Conservation (phyloP, 1,140 invertebrate genomes). For the Heterodera carotae region DNA sequence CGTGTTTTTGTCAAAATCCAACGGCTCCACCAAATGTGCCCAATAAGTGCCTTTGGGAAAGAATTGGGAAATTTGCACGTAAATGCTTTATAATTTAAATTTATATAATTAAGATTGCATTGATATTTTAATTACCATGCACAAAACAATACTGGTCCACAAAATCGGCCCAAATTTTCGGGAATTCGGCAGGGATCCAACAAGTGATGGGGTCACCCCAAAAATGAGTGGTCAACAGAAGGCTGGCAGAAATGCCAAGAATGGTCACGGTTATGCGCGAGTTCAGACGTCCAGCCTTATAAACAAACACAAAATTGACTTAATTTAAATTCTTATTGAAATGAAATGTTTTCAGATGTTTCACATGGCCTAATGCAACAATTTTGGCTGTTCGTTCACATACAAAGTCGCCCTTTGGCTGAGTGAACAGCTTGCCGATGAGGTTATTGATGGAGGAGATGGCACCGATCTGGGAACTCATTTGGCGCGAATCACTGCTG, state of each 20-base stretch:
- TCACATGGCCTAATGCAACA: not conserved
- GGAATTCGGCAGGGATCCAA: constrained; percentile 65
- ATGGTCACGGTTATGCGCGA: constrained; percentile 59
- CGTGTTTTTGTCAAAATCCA: constrained; percentile 54
- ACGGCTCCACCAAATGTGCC: constrained; percentile 52
- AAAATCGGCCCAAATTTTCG: constrained; percentile 59
- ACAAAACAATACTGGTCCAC: constrained; percentile 66
- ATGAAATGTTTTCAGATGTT: not conserved
- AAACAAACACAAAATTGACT: not conserved
- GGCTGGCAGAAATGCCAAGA: constrained; percentile 54
- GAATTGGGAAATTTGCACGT: too few relatives aligned
- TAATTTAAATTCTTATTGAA: constrained; percentile 7
- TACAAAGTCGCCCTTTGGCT: constrained; percentile 65
- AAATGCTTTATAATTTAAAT: not conserved
- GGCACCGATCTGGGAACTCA: constrained; percentile 60
- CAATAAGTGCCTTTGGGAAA: constrained; percentile 57
- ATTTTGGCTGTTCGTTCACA: constrained; percentile 31
- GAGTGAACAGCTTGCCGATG: constrained; percentile 61
- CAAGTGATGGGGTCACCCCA: constrained; percentile 65
- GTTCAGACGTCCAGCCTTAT: constrained; percentile 63
- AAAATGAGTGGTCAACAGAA: constrained; percentile 61
- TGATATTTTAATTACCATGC: constrained; percentile 33
- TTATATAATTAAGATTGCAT: not conserved
- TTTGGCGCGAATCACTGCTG: not conserved
- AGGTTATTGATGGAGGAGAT: constrained; percentile 58